Evolutionary conservation across 92 coral and sea anemone genomes (phyloP).

Genomic region (Scolanthus callimorphus): DNA sequence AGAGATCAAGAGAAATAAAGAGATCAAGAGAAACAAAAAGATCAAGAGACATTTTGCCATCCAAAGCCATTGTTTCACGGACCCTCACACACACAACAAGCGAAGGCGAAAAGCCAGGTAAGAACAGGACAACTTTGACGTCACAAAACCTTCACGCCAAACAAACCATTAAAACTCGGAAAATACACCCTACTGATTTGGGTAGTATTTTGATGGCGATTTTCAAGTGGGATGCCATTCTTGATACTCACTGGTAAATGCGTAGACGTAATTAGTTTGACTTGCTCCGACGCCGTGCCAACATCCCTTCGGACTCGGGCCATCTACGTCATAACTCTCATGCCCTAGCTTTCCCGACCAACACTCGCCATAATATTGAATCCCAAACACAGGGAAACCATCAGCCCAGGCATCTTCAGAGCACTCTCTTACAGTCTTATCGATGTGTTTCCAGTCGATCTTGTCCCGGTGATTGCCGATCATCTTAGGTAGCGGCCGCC

Average conservation of each 20-base stretch:
- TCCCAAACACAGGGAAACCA: slow-evolving; percentile 56
- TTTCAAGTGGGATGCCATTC: too few species aligned
- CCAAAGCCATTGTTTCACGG: too few species aligned
- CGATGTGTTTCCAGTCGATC: slow-evolving; percentile 63
- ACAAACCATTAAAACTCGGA: too few species aligned
- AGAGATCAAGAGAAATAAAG: too few species aligned
- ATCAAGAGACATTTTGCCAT: too few species aligned
- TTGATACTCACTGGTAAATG: slow-evolving; percentile 38
- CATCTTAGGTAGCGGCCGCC: slow-evolving; percentile 53
- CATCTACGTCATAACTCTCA: slow-evolving; percentile 40
- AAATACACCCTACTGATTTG: too few species aligned
- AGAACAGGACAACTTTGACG: too few species aligned
- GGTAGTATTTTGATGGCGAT: too few species aligned
- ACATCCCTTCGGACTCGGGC: slow-evolving; percentile 29
- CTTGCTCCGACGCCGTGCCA: slow-evolving; percentile 56
- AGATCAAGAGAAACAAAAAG: too few species aligned
- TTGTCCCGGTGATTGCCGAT: slow-evolving; percentile 35
- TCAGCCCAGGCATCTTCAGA: slow-evolving; percentile 44
- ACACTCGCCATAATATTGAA: slow-evolving; percentile 80
- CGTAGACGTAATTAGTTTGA: slow-evolving; percentile 45
- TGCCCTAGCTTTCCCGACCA: slow-evolving; percentile 66
- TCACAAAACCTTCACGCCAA: too few species aligned
- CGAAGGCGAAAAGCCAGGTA: background rate
- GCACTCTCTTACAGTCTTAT: slow-evolving; percentile 41
- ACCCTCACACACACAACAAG: too few species aligned